Conservation (phyloP, 1,140 invertebrate species). For the Drosophila varians region DNA sequence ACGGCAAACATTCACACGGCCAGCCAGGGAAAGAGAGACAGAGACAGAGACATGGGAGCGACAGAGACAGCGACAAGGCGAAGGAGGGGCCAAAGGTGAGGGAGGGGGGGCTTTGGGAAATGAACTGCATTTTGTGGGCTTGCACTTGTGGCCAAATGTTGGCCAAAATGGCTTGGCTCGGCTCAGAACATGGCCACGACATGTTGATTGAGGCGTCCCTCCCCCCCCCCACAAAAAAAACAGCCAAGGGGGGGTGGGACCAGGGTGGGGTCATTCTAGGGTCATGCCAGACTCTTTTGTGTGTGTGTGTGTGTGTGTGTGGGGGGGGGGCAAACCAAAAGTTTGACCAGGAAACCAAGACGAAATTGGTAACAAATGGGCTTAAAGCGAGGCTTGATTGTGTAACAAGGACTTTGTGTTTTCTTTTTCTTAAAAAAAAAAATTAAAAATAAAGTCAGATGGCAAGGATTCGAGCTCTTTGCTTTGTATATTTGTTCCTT, state of each 20-base stretch:
- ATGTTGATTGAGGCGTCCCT: constrained; percentile 69
- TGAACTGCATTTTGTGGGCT: constrained; percentile 73
- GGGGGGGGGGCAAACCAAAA: constrained; percentile 16
- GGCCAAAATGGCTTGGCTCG: constrained; percentile 70
- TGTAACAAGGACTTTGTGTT: no score
- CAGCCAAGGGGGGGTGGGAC: neutral
- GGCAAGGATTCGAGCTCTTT: no score
- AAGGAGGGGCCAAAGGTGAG: neutral
- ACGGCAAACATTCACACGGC: constrained; percentile 17
- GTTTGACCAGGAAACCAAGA: constrained; percentile 32
- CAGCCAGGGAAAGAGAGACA: neutral
- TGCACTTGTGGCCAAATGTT: constrained; percentile 79
- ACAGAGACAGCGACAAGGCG: neutral
- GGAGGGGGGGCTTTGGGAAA: neutral
- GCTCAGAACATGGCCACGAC: constrained; percentile 68
- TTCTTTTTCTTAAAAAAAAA: neutral
- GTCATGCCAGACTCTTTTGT: constrained; percentile 25
- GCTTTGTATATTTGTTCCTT: no score
- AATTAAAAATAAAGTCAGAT: no score
- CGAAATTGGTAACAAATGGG: constrained; percentile 3
- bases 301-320: no score
- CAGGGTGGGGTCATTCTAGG: no score
- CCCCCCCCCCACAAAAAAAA: no score
- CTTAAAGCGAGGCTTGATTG: neutral
- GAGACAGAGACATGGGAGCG: neutral